phyloP scores from a whole-genome alignment of 2,888 invertebrate species.

The Ypsolopha scabrella region DNA sequence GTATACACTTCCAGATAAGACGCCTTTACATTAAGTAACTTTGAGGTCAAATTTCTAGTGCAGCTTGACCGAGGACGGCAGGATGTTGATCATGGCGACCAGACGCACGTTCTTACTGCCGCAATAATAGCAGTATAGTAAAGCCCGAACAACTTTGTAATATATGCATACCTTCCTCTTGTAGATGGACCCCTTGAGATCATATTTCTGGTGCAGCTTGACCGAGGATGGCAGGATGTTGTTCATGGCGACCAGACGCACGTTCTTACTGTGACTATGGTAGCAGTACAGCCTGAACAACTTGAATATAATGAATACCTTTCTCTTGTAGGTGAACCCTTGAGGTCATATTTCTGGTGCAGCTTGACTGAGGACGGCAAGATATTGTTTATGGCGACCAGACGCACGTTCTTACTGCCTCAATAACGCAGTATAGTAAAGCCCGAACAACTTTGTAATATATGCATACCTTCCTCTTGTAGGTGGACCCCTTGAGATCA shows the following conservation, averaged over 20 bases:
- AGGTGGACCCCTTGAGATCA: constrained; percentile 99
- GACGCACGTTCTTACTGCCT: constrained; percentile 98
- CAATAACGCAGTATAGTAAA: constrained; percentile 94
- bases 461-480: constrained; percentile 86
- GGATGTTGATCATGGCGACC: constrained; percentile 98
- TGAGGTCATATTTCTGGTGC: constrained; percentile 98
- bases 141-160: too few relatives aligned
- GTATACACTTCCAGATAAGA: too few relatives aligned
- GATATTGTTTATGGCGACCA: constrained; percentile 99
- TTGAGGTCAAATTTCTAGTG: constrained; percentile 99
- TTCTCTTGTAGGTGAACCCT: constrained; percentile 87
- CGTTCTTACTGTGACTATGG: constrained; percentile 98
- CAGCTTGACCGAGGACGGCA: constrained; percentile 93
- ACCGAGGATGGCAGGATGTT: constrained; percentile 96
- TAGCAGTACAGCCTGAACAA: constrained; percentile 99
- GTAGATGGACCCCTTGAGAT: constrained; percentile 98
- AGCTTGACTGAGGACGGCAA: constrained; percentile 93
- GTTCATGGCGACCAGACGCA: too few relatives aligned
- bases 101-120: too few relatives aligned
- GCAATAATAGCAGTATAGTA: too few relatives aligned
- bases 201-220: constrained; percentile 97
- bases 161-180: constrained; percentile 82
- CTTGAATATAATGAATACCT: constrained; percentile 16
- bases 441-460: too few relatives aligned
- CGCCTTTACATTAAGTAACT: too few relatives aligned